Conservation (phyloP, 1,140 invertebrate species). For the Nasonia vitripennis region DNA sequence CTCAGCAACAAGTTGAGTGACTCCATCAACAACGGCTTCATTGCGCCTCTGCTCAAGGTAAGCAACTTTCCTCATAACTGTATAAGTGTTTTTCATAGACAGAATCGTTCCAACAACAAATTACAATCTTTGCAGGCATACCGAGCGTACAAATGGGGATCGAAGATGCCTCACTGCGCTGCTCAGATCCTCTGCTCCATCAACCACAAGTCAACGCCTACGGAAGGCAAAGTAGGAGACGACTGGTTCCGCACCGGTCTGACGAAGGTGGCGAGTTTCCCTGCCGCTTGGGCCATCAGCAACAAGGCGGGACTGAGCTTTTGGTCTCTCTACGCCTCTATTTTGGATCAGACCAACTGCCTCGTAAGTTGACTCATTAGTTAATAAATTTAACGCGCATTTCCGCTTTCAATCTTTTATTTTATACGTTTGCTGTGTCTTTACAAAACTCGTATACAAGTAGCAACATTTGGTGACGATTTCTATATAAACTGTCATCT, state of each 20-base stretch:
- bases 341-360: conserved; percentile 78
- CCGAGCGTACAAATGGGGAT: conserved; percentile 84
- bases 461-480: no score
- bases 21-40: conserved; percentile 86
- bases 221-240: conserved; percentile 54
- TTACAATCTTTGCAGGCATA: conserved; percentile 72
- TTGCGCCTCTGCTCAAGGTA: conserved; percentile 84
- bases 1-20: conserved; percentile 85
- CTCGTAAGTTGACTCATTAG: conserved; percentile 71
- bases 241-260: conserved; percentile 74
- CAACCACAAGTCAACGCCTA: conserved; percentile 77
- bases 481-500: no score
- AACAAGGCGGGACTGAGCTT: conserved; percentile 78
- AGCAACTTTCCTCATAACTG: background rate
- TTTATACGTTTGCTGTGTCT: no score
- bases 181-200: conserved; percentile 85
- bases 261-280: conserved; percentile 84
- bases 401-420: no score
- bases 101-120: background rate
- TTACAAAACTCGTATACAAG: no score
- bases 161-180: conserved; percentile 82
- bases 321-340: conserved; percentile 80
- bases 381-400: no score
- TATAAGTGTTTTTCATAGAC: background rate
- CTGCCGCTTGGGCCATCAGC: conserved; percentile 81